Evolutionary conservation across 2,113 vertebrate species (phyloP).

Genomic region (Stegostoma tigrinum): DNA sequence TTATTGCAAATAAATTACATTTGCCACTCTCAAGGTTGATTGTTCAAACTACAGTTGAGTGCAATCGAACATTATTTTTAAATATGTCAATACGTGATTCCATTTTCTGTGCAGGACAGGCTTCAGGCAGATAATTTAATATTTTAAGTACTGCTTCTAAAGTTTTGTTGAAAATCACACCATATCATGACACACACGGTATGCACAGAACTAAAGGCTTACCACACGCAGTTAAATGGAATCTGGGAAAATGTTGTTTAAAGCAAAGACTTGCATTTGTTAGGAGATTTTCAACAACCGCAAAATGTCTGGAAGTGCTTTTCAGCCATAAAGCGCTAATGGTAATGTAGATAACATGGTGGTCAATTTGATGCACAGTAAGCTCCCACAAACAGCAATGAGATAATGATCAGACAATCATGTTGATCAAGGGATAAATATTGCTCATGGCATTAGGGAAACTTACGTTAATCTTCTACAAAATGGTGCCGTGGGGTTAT

Average conservation of each 20-base stretch:
- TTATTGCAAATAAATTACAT: slow-evolving; percentile 74
- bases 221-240: neutral
- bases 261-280: no score
- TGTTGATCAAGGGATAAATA: neutral
- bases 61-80: slow-evolving; percentile 71
- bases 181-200: neutral
- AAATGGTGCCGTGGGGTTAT: neutral
- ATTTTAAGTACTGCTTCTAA: slow-evolving; percentile 27
- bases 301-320: neutral
- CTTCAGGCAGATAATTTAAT: neutral
- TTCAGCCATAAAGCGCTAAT: neutral
- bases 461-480: neutral
- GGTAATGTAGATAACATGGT: neutral
- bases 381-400: neutral
- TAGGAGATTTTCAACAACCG: no score
- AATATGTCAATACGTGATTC: slow-evolving; percentile 66
- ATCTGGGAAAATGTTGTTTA: neutral
- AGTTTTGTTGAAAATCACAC: neutral
- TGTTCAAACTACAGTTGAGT: slow-evolving; percentile 66
- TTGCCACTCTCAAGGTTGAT: slow-evolving; percentile 68
- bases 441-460: neutral
- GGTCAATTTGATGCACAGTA: neutral
- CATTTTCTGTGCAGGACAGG: slow-evolving; percentile 54
- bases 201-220: neutral
- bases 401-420: neutral